phyloP scores from a whole-genome alignment of 1,140 invertebrate species.

The Metaphire vulgaris region DNA sequence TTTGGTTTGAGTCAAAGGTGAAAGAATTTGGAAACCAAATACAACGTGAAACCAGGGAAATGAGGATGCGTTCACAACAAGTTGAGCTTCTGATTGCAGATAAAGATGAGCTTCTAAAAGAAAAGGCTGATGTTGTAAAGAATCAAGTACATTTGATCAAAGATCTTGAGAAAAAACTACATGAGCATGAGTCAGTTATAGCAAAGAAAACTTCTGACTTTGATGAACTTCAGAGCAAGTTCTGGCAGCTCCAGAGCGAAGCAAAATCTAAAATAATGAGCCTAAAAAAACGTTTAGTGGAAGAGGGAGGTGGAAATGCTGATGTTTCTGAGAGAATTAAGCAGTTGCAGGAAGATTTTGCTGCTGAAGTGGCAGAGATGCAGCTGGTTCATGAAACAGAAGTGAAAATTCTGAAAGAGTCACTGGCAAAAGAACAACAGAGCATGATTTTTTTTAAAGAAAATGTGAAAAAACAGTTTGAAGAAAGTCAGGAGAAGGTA shows the following conservation, averaged over 20 bases:
- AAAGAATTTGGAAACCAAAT: slow-evolving; percentile 17
- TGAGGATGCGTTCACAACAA: not conserved
- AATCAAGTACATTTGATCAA: not conserved
- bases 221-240: slow-evolving; percentile 7
- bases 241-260: slow-evolving; percentile 1
- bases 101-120: slow-evolving; percentile 5
- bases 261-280: not conserved
- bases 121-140: not conserved
- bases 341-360: not conserved
- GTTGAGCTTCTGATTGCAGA: slow-evolving; percentile 22
- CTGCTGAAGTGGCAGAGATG: not conserved
- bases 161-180: slow-evolving; percentile 5
- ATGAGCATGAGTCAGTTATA: not conserved
- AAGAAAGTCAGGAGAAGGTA: slow-evolving; percentile 22
- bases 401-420: slow-evolving; percentile 21
- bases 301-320: not conserved
- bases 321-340: not conserved
- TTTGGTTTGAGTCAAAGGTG: slow-evolving; percentile 23
- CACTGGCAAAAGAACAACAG: slow-evolving; percentile 23
- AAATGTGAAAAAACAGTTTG: slow-evolving; percentile 28
- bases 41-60: slow-evolving; percentile 7
- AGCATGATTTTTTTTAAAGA: slow-evolving; percentile 27
- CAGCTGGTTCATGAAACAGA: not conserved
- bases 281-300: too few species aligned
- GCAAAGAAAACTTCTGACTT: not conserved